Evolutionary conservation across 1,140 invertebrate genomes (phyloP).

Genomic region (Bombus superbus): DNA sequence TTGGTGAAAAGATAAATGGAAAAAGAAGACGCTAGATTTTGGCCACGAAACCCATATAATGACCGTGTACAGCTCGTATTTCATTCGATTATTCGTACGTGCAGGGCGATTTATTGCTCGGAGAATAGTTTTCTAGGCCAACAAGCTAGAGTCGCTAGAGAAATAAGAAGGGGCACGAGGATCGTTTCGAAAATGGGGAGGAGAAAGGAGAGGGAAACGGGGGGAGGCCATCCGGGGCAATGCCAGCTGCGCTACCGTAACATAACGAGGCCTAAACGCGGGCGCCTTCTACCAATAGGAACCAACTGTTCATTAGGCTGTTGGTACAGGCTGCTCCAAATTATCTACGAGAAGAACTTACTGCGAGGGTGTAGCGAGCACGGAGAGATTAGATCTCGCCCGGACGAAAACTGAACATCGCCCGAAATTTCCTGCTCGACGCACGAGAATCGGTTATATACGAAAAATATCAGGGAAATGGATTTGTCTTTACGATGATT

Average conservation of each 20-base stretch:
- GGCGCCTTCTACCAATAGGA: constrained; percentile 77
- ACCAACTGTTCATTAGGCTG: constrained; percentile 81
- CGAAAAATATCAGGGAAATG: not conserved
- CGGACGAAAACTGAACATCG: not conserved
- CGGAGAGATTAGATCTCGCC: constrained; percentile 28
- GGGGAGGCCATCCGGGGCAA: constrained; percentile 63
- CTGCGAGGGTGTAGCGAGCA: constrained; percentile 52
- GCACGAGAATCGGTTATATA: not conserved
- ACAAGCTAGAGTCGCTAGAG: constrained; percentile 68
- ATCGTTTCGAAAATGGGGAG: constrained; percentile 63
- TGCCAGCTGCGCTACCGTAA: constrained; percentile 79
- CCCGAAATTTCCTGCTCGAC: not conserved
- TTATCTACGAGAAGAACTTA: constrained; percentile 62
- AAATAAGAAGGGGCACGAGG: constrained; percentile 73
- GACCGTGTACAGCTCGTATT: constrained; percentile 38
- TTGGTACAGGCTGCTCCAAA: constrained; percentile 74
- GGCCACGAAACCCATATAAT: constrained; percentile 35
- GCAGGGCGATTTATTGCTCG: constrained; percentile 47
- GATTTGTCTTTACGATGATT: too few species aligned
- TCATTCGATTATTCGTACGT: constrained; percentile 50
- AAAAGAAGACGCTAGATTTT: not conserved
- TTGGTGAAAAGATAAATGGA: not conserved
- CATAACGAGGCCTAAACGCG: constrained; percentile 75
- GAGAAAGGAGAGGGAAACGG: constrained; percentile 17
- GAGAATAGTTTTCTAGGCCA: constrained; percentile 72